Base-by-base conservation (phyloP, 2,113 vertebrate genomes). In the Misgurnus mizolepis region DNA sequence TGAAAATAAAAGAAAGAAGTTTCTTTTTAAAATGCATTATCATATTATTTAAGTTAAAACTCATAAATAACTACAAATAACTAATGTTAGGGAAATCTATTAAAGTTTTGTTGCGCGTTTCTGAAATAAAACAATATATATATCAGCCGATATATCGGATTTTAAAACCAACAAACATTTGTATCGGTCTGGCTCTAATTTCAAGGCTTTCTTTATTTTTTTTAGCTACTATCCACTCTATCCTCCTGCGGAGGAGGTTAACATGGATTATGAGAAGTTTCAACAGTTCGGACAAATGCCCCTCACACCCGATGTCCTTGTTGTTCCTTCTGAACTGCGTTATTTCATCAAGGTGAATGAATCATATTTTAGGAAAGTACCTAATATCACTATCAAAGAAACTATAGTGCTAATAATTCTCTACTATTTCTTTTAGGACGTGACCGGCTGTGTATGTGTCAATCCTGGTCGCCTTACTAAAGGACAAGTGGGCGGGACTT, bases 401-500 rank as follows among this genome's bases (percentile, higher is more conserved):
- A 34, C 27, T 34, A 3, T 34, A 34, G 27, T 3, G 27, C 27
- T 34, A 34, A 39, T 64, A 15, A 14, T 64, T 11, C 5, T 12
- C n/a, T 8, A 64, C 2, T 27, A 0, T 8, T 2, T 45, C 56
- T 65, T 14, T 7, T 84, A 98, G 97, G 95, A 97, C 0, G 88
- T 97, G 73, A 89, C 93, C 1, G 95, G 96, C 82, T 98, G 97
- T 0, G 74, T 97, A 6, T 99, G 97, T 17, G 77, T 98, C 87
- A 99, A 99, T 60, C 96, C 97, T 0, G 96, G 95, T 1, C 94
- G 97, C 0, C 87, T 98, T 82, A 97, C 97, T 3, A 99, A 98
- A 89, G 97, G 97, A 12, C 95, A 93, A 39, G 95, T 96, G 0
- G 97, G 97, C 0, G 97, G 97, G 64, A 97, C 96, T n/a, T 99